Evolutionary conservation across 2,113 vertebrate genomes (phyloP).

Genomic region (Phoenicopterus ruber): DNA sequence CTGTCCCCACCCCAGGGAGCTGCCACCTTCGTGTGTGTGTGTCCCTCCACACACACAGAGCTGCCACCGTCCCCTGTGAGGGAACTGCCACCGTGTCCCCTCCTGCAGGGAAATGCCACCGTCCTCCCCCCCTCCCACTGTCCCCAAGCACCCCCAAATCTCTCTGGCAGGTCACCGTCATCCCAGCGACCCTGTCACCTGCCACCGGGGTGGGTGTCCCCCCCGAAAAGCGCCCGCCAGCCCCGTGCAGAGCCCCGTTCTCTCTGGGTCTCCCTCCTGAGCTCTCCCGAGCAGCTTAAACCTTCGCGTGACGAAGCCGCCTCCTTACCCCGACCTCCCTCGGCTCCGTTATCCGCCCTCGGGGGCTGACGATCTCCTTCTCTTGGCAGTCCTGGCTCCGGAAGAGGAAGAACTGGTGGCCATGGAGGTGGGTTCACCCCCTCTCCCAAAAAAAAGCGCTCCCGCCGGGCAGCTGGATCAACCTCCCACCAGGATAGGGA

Average conservation of each 20-base stretch:
- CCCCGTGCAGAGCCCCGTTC: accelerated
- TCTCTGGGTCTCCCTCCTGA: no score
- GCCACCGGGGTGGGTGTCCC: accelerated
- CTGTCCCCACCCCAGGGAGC: no score
- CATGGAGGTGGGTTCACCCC: constrained; percentile 73
- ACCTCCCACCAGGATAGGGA: constrained; percentile 69
- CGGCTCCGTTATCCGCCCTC: accelerated
- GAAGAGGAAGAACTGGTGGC: constrained; percentile 74
- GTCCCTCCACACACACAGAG: no score
- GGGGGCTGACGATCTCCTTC: not conserved
- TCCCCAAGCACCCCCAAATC: not conserved
- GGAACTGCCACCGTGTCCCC: no score
- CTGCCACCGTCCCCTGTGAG: not conserved
- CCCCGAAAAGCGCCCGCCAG: not conserved
- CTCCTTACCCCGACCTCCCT: accelerated
- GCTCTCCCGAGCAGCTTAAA: not conserved
- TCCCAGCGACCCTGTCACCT: not conserved
- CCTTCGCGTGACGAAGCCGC: accelerated
- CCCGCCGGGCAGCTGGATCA: constrained; percentile 53
- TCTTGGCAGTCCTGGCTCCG: constrained; percentile 61
- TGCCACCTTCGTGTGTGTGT: not conserved
- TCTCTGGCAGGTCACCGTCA: accelerated
- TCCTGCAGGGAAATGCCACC: not conserved
- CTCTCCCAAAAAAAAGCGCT: constrained; percentile 69
- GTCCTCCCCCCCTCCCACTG: no score